phyloP scores from a whole-genome alignment of 2,888 invertebrate species.

The Apamea anceps region DNA sequence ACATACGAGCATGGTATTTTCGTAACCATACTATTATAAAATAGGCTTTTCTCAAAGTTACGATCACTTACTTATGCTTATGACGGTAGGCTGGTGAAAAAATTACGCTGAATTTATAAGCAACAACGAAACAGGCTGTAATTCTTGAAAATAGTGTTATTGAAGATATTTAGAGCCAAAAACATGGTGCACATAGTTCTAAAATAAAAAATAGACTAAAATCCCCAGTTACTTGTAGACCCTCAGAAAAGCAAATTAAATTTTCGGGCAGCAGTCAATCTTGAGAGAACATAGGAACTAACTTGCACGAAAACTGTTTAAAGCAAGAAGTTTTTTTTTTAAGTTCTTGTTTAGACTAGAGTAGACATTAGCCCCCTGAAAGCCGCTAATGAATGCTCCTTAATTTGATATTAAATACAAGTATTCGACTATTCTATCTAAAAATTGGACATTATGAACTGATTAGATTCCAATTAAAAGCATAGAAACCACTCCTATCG shows the following conservation, averaged over 20 bases:
- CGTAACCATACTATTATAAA: neutral
- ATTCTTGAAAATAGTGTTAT: neutral
- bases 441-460: no score
- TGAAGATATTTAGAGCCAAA: neutral
- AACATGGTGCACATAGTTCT: neutral
- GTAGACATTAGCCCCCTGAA: neutral
- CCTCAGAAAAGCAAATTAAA: neutral
- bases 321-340: neutral
- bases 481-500: neutral
- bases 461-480: no score
- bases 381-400: no score
- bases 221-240: neutral
- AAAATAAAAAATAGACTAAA: neutral
- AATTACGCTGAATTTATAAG: conserved; percentile 9
- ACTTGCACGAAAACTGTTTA: neutral
- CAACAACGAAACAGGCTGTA: neutral
- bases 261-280: neutral
- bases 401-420: no score
- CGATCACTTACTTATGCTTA: no score
- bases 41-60: no score
- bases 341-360: neutral
- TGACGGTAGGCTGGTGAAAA: neutral
- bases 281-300: neutral
- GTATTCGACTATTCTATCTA: no score
- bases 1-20: neutral